phyloP scores from a whole-genome alignment of 1,140 invertebrate genomes.

The Drosophila chauvacae region DNA sequence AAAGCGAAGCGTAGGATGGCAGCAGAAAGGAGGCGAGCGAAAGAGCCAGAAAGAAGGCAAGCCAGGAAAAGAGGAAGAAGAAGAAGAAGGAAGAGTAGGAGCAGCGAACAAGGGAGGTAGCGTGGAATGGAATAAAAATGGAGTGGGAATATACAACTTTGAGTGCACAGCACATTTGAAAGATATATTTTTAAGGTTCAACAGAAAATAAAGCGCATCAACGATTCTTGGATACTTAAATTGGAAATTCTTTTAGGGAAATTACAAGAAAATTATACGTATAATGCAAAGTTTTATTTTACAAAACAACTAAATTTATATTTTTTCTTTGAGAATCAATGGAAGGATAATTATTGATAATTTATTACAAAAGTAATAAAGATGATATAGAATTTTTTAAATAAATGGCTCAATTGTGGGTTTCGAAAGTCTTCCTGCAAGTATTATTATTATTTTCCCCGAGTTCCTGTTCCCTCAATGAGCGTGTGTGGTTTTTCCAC shows the following conservation, averaged over 20 bases:
- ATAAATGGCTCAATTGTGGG: no score
- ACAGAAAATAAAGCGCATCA: not conserved
- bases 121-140: constrained; percentile 8
- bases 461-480: constrained; percentile 18
- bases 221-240: not conserved
- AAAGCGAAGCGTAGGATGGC: constrained; percentile 46
- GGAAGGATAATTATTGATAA: not conserved
- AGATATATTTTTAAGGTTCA: constrained; percentile 10
- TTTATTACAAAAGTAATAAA: not conserved
- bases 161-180: constrained; percentile 10
- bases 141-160: not conserved
- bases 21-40: constrained; percentile 30
- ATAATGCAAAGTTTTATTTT: no score
- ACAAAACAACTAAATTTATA: not conserved
- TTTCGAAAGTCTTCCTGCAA: not conserved
- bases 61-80: constrained; percentile 23
- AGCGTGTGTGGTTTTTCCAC: constrained; percentile 18
- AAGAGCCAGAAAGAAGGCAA: constrained; percentile 15
- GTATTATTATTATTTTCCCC: not conserved
- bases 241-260: not conserved
- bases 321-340: no score
- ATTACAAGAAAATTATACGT: no score
- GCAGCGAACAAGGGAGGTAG: constrained; percentile 9
- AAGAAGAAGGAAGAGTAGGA: constrained; percentile 18
- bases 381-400: not conserved